phyloP scores from a whole-genome alignment of 2,888 invertebrate genomes.

The Mylabris sibirica region DNA sequence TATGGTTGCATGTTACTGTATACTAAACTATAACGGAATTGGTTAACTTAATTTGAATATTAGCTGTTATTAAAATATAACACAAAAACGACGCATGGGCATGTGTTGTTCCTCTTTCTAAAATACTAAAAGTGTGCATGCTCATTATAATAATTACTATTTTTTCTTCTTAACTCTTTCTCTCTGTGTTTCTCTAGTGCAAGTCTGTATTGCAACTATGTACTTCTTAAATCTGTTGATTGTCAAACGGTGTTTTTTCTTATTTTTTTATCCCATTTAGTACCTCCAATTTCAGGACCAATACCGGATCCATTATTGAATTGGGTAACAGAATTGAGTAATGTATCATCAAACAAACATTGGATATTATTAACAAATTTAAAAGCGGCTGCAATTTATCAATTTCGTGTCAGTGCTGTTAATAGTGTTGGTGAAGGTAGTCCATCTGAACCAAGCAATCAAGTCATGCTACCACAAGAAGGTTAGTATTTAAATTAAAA shows the following conservation, averaged over 20 bases:
- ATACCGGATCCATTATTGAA: constrained; percentile 85
- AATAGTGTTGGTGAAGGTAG: constrained; percentile 96
- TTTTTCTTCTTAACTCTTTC: neutral
- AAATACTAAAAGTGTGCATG: too few relatives aligned
- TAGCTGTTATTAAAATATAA: constrained; percentile 24
- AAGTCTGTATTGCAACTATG: neutral
- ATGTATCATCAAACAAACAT: constrained; percentile 80
- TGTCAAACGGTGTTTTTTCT: neutral
- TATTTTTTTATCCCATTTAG: constrained; percentile 45
- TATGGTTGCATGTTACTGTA: too few relatives aligned
- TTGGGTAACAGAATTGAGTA: constrained; percentile 88
- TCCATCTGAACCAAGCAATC: constrained; percentile 87
- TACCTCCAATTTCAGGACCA: constrained; percentile 73
- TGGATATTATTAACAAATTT: constrained; percentile 84
- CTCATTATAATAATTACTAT: too few relatives aligned
- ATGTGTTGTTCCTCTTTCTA: constrained; percentile 34
- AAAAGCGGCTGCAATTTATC: constrained; percentile 94
- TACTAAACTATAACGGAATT: too few relatives aligned
- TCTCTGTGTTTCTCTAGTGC: constrained; percentile 2
- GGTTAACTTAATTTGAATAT: too few relatives aligned
- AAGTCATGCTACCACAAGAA: constrained; percentile 94
- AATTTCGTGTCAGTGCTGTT: constrained; percentile 95
- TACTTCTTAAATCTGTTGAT: neutral
- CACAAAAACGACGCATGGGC: constrained; percentile 55
- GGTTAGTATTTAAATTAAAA: constrained; percentile 68